Percentiles rank a stretch among this genome's conserved stretches.
Conservation (phyloP, 2,797 vertebrate genomes). For the Sciaenops ocellatus region DNA sequence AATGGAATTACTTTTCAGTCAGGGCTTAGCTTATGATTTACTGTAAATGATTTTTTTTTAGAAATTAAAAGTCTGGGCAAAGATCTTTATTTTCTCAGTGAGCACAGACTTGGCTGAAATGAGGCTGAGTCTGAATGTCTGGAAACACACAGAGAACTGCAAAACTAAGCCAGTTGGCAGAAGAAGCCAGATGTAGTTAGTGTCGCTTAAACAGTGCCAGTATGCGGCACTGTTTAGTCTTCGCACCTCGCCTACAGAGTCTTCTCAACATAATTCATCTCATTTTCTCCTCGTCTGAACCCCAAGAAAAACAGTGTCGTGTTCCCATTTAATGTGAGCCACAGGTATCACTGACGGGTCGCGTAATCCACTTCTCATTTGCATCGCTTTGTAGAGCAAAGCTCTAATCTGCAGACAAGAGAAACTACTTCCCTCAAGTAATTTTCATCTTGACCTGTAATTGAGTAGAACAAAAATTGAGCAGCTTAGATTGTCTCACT, state of each 20-base stretch:
- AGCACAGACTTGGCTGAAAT: conserved; percentile 34
- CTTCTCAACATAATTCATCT: conserved; percentile 53
- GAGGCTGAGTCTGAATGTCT: conserved; percentile 34
- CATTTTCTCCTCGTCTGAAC: conserved; percentile 40
- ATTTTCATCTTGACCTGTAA: conserved; percentile 71
- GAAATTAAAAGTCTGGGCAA: conserved; percentile 24
- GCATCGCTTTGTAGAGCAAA: conserved; percentile 71
- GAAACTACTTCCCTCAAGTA: conserved; percentile 59
- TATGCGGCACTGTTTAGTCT: conserved; percentile 52
- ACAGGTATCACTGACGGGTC: conserved; percentile 56
- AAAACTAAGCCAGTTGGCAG: conserved; percentile 41
- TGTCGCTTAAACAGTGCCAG: conserved; percentile 39
- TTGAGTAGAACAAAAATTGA: conserved; percentile 53
- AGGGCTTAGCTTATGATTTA: conserved; percentile 18
- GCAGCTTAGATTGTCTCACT: conserved; percentile 24
- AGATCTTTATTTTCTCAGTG: conserved; percentile 27
- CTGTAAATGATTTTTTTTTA: conserved; percentile 26
- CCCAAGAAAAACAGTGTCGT: conserved; percentile 54
- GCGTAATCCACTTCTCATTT: conserved; percentile 64
- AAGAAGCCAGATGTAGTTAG: conserved; percentile 39
- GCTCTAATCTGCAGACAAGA: conserved; percentile 60
- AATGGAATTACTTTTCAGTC: conserved; percentile 18
- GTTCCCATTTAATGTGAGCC: conserved; percentile 62
- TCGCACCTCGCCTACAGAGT: conserved; percentile 19
- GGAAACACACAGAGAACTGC: conserved; percentile 38